Conservation (phyloP, 2,888 invertebrate genomes). For the Abscondita cerata region DNA sequence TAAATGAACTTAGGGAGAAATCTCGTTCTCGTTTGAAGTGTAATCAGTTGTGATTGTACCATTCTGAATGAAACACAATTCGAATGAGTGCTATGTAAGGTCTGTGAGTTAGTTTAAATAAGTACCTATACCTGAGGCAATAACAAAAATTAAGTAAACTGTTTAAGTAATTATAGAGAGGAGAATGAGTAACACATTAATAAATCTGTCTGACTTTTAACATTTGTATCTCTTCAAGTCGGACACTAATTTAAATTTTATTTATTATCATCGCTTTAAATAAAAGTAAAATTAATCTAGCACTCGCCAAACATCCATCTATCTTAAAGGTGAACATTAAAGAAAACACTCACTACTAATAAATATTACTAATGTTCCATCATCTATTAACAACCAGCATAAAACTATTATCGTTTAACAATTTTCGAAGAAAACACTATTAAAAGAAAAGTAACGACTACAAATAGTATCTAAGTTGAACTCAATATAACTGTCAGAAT, state of each 20-base stretch:
- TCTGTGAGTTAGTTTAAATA: conserved; percentile 4
- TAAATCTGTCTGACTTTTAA: conserved; percentile 35
- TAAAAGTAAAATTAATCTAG: conserved; percentile 55
- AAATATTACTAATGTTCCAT: too few species aligned
- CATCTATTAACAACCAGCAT: too few species aligned
- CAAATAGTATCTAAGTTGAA: conserved; percentile 29
- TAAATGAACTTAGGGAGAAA: conserved; percentile 29
- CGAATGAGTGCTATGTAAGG: too few species aligned
- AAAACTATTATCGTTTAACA: too few species aligned
- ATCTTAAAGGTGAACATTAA: conserved; percentile 41
- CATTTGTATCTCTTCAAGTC: conserved; percentile 46
- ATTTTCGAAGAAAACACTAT: too few species aligned
- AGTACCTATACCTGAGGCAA: not conserved
- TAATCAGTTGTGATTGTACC: conserved; percentile 12
- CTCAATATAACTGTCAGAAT: conserved; percentile 37
- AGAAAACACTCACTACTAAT: too few species aligned
- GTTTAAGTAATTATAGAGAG: too few species aligned
- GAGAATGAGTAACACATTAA: conserved; percentile 25
- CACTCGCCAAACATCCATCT: conserved; percentile 52
- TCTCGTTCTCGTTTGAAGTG: conserved; percentile 4
- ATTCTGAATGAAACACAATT: too few species aligned
- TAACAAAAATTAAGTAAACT: too few species aligned
- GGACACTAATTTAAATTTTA: conserved; percentile 50
- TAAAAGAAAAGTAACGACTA: conserved; percentile 13
- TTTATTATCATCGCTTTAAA: conserved; percentile 52